These are phyloP conservation scores for Therioaphis trifolii DNA, from an alignment of 2,888 invertebrate genomes.

Conservation along the genomic window DNA sequence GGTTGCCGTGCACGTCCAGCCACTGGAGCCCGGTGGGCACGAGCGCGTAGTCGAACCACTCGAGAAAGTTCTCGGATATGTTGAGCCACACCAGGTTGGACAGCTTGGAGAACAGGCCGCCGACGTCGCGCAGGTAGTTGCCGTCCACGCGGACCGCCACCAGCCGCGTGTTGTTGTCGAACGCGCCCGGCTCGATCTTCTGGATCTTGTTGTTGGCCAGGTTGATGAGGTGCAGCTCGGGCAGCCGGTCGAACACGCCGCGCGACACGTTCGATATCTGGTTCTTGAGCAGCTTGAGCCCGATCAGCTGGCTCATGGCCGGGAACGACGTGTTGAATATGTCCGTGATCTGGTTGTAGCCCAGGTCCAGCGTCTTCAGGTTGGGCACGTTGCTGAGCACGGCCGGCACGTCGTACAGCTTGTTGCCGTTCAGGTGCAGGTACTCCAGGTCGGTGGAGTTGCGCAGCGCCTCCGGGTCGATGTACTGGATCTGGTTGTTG, in stretches of 20 bases:
- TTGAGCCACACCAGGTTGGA: conserved; percentile 87
- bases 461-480: conserved; percentile 80
- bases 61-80: conserved; percentile 85
- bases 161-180: conserved; percentile 81
- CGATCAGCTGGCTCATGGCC: conserved; percentile 82
- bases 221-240: conserved; percentile 83
- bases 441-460: conserved; percentile 85
- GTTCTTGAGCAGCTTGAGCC: conserved; percentile 86
- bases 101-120: conserved; percentile 82
- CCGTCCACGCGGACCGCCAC: conserved; percentile 85
- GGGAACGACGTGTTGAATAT: conserved; percentile 84
- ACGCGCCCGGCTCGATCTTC: conserved; percentile 80
- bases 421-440: conserved; percentile 84
- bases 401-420: conserved; percentile 79
- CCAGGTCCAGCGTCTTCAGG: conserved; percentile 83
- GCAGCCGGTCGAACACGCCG: conserved; percentile 83
- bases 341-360: conserved; percentile 84
- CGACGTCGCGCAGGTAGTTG: conserved; percentile 83
- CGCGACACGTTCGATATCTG: conserved; percentile 82
- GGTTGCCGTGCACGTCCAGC: conserved; percentile 87
- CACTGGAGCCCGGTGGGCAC: conserved; percentile 86
- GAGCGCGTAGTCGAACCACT: conserved; percentile 86
- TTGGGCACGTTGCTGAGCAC: conserved; percentile 78
- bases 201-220: conserved; percentile 85
- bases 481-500: conserved; percentile 80